Base-by-base conservation (phyloP, 2,888 invertebrate species). In the Rapana venosa region DNA sequence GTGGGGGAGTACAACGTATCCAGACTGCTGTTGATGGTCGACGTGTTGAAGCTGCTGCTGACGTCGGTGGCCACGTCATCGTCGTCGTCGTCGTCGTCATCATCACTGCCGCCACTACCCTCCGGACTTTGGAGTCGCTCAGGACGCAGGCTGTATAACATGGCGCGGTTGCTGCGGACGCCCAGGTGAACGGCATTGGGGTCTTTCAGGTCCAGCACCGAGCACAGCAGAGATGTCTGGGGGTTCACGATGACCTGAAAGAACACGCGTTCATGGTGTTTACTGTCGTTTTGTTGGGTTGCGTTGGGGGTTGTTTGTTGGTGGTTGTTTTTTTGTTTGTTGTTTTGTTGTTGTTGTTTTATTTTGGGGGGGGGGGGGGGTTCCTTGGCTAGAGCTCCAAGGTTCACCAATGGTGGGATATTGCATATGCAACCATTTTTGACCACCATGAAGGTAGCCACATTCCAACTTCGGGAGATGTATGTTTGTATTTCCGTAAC, bases 121-220 rank as follows among this genome's bases (percentile, higher is more conserved):
- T 86, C 90, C 20, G 26, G 84, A 5, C n/a, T 56, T 1, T 35
- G 66, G 15, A 79, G 15, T 11, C 79, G 15, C 8, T 58, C 66
- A 47, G 87, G 83, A n/a, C 81, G 70, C 66, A 86, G n/a, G n/a
- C n/a, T n/a, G n/a, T n/a, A 22, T 32, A 35, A 20, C 47, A 88
- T 17, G 17, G 91, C 47, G n/a, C 88, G 77, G 56, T 89, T 87
- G n/a, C 77, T 90, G n/a, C 86, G 88, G 36, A 83, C 92, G 20
- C 95, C 95, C 0, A 94, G 91, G 90, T 96, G 94, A 15, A 94
- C 94, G 17, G 95, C 94, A 90, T 94, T 95, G 0, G 99, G 99
- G 96, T 99, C 98, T 95, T 98, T 98, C 90, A 99, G 97, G 0
- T 97, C 97, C 77, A 97, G 93, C 94, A 96, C 96, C 47, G 96